phyloP scores from a whole-genome alignment of 2,113 vertebrate species.

The Petrocephalus microphthalmus region DNA sequence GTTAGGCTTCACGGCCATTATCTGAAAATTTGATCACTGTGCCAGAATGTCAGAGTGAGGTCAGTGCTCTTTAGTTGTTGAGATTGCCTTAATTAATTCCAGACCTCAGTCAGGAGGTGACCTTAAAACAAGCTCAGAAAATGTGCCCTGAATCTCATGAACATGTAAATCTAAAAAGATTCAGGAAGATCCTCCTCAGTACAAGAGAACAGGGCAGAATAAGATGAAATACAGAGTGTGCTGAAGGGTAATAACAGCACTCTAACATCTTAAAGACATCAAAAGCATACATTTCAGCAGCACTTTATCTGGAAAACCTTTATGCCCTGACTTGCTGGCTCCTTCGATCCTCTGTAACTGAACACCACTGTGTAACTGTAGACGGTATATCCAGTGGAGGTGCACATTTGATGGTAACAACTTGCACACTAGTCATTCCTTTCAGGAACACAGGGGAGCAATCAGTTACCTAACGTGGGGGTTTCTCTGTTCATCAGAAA shows the following conservation, averaged over 20 bases:
- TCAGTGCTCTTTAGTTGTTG: neutral
- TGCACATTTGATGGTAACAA: slow-evolving; percentile 46
- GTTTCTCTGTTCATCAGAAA: neutral
- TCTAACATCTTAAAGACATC: neutral
- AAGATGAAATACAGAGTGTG: neutral
- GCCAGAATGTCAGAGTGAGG: neutral
- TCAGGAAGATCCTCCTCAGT: neutral
- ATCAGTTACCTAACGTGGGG: slow-evolving; percentile 28
- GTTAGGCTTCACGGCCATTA: neutral
- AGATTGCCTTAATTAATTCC: slow-evolving; percentile 22
- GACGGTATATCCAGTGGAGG: slow-evolving; percentile 46
- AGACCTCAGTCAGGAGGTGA: slow-evolving; percentile 4
- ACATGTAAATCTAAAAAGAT: neutral
- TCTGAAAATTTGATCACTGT: neutral
- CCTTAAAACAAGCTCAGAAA: neutral
- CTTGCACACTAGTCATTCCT: slow-evolving; percentile 52
- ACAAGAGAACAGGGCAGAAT: neutral
- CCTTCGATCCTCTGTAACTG: slow-evolving; percentile 16
- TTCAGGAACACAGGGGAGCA: slow-evolving; percentile 50
- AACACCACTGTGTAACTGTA: slow-evolving; percentile 49
- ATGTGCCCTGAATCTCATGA: neutral
- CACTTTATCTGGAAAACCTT: neutral
- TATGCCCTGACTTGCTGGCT: neutral
- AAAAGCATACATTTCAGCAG: neutral
- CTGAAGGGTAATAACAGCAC: neutral